phyloP scores from a whole-genome alignment of 2,113 vertebrate species.

The human region GRCh38 chr7:33925001-33925500 shows the following conservation, averaged over 20 bases:
- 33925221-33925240: background rate
- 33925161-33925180: background rate
- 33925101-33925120: background rate
- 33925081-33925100: background rate
- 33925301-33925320: background rate
- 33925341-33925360: background rate
- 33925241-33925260: background rate
- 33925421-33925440: background rate
- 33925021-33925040: background rate
- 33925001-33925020: background rate
- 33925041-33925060: background rate
- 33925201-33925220: background rate
- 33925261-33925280: background rate
- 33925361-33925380: background rate
- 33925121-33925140: background rate
- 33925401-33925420: background rate
- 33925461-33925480: background rate
- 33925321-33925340: background rate
- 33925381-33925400: background rate
- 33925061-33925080: rapidly evolving
- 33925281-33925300: background rate
- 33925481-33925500: background rate
- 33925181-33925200: background rate
- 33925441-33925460: background rate
- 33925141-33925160: rapidly evolving